Base-by-base conservation (phyloP, 2,888 invertebrate species). In the Cylloceria caligata region DNA sequence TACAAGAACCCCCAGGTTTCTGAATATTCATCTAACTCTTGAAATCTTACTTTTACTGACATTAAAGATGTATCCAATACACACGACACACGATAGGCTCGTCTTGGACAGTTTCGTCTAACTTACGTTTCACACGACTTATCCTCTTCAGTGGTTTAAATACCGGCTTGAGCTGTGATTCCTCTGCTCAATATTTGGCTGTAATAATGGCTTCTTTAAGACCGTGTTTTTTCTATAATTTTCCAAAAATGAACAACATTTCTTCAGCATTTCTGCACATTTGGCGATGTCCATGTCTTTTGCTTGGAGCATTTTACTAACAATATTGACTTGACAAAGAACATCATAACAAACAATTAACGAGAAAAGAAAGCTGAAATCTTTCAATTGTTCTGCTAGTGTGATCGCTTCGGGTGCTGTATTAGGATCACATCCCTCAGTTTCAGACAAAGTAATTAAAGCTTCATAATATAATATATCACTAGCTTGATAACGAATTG, bases 311-410 rank as follows among this genome's bases (percentile, higher is more conserved):
- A 82, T 81, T 86, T 86, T 88, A 83, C 84, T 86, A 36, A 85
- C 80, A 42, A 87, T 67, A 49, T 88, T 88, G 13, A 87, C 84
- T 85, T 88, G 86, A 45, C 89, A 85, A 78, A 88, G 88, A 84
- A 90, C 87, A 19, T 89, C 89, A 85, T 89, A 90, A 88, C 88
- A 90, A 85, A 88, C 86, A 74, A 89, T 86, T 80, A 89, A 83
- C 76, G 88, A 87, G 81, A 87, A 83, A 80, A 89, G 83, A 81
- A 90, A 88, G 68, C 85, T 82, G 80, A 88, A 88, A 84, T 88
- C 78, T 85, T 84, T 83, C 47, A 87, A 55, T 67, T 87, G 86
- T 79, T 85, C 80, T 45, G 85, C 83, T 81, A 88, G 74, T 83
- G 86, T 85, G 19, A 49, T 81, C 49, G 85, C 86, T 64, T 86